Base-by-base conservation (phyloP, 2,888 invertebrate species). In the Steinernema hermaphroditum region DNA sequence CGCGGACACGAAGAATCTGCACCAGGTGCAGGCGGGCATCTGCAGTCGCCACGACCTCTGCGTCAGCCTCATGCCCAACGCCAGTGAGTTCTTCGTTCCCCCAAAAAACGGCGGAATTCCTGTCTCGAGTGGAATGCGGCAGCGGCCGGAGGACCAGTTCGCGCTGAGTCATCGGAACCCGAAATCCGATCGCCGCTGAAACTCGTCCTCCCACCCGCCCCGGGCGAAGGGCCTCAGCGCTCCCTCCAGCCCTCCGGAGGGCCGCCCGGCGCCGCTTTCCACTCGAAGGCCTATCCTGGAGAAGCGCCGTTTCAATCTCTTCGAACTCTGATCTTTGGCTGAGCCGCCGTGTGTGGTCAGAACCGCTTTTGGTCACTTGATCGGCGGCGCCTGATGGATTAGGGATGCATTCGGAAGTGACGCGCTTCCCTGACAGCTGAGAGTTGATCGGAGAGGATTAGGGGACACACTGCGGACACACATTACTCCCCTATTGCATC, bases 51-150 rank as follows among this genome's bases (percentile, higher is more conserved):
- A 54, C 27, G 54, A 54, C 16, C 19, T 54, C 22, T 54, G 54
- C 54, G 54, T 54, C 54, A 54, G 54, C 19, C 19, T 54, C n/a
- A 54, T 54, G 54, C 54, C 54, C 14, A 54, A 54, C 27, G 54
- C 54, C 9, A 54, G 54, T 54, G 54, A 24, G 54, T 54, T 54
- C 12, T 37, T 37, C n/a, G 8, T 6, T 6, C 19, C 46, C 4
- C n/a, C 6, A 46, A 46, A 46, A 16, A 46, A 4, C 46, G 19
- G 46, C 14, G 8, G 46, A 46, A 46, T 46, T 46, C 46, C 46
- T 46, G n/a, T 6, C 46, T 46, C 37, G 37, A 37, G 37, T 37
- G 37, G 37, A 37, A 37, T 37, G 37, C 37, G 37, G 37, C 37
- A 12, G 37, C 37, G 37, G 37, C 6, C 54, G 24, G 22, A 12